Base-by-base conservation (phyloP, 37 sponge, comb jelly and placozoan genomes). In the Diacarnus erythraeanus region DNA sequence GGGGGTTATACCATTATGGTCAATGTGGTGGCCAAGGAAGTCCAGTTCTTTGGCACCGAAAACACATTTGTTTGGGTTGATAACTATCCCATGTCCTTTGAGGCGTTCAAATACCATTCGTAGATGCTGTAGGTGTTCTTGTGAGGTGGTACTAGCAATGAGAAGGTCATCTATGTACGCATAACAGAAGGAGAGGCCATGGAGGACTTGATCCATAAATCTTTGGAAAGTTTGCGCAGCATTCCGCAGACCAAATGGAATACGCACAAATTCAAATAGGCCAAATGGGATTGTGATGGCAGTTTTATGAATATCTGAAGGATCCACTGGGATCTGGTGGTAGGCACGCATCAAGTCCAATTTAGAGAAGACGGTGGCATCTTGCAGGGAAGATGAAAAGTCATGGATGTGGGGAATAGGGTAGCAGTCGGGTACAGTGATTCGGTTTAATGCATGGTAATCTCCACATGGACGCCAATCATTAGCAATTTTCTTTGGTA, bases 161-260 rank as follows among this genome's bases (percentile, higher is more conserved):
- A 80, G 74, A 25, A 77, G 41, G 43, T 77, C 74, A 47, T 82
- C 83, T 30, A 80, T 70, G 39, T 80, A 80, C n/a, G n/a, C n/a
- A n/a, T n/a, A n/a, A n/a, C n/a, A n/a, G 39, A 43, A 75, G 61
- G 66, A 79, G 58, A 43, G 79, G 80, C 22, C 86, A 68, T 63
- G 79, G 86, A n/a, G n/a, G n/a, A n/a, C n/a, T n/a, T n/a, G n/a
- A n/a, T n/a, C n/a, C n/a, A n/a, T n/a, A n/a, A n/a, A n/a, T n/a
- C n/a, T n/a, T n/a, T n/a, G n/a, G 47, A 87, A 86, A 8, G 77
- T 44, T 72, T 80, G 81, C 43, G 83, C 57, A 60, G 83, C 64
- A 77, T 86, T 86, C 59, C 76, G 72, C 31, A 86, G 76, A 18
- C 87, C 81, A 69, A 86, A 86, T 22, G 87, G 80, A 38, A 75